Evolutionary conservation across 2,797 vertebrate species (phyloP).

Genomic region (Pseudochromis fuscus): DNA sequence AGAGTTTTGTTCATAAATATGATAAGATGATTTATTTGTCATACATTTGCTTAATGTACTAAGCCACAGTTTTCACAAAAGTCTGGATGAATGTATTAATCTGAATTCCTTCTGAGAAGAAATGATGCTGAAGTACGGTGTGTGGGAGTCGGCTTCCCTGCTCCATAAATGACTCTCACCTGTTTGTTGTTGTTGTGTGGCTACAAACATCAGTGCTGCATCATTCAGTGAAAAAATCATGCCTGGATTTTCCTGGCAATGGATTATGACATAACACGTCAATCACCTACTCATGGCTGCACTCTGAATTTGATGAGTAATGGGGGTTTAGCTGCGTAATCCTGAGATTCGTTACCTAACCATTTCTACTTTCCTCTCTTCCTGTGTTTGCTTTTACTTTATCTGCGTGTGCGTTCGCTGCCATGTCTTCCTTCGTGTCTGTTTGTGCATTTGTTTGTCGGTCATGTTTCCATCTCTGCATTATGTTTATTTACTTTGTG

Average conservation of each 20-base stretch:
- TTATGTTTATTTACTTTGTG: conserved; percentile 33
- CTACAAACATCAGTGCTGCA: background rate
- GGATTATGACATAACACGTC: conserved; percentile 75
- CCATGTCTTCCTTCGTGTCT: conserved; percentile 37
- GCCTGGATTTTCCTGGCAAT: conserved; percentile 36
- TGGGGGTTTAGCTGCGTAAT: conserved; percentile 71
- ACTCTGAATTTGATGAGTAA: conserved; percentile 65
- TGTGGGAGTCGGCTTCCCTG: background rate
- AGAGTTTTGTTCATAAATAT: too few relatives aligned
- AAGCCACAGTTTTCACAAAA: too few relatives aligned
- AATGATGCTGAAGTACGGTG: too few relatives aligned
- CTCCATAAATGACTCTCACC: background rate
- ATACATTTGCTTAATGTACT: background rate
- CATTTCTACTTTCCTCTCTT: conserved; percentile 48
- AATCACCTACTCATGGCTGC: conserved; percentile 42
- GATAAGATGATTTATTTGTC: background rate
- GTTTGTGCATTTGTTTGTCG: background rate
- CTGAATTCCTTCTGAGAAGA: too few relatives aligned
- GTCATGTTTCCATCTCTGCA: conserved; percentile 24
- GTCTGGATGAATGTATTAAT: too few relatives aligned
- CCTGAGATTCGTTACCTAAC: conserved; percentile 73
- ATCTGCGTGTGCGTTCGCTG: conserved; percentile 32
- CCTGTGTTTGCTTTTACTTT: conserved; percentile 37
- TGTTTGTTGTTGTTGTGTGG: background rate
- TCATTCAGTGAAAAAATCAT: conserved; percentile 27